Base-by-base conservation (phyloP, 2,797 vertebrate species). In the Myotis myotis region DNA sequence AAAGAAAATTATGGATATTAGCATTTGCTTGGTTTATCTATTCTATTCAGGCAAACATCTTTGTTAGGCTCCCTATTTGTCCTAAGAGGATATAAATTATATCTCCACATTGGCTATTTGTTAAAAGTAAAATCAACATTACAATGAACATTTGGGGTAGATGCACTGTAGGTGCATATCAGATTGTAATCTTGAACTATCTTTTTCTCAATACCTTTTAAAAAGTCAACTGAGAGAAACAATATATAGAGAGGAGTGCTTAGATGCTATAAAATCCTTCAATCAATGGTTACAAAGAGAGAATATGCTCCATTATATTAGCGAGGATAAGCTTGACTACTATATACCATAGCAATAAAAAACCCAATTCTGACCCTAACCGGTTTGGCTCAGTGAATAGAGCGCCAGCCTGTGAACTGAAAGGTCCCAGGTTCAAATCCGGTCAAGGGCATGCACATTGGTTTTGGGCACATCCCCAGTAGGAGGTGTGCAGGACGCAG, bases 71-170 rank as follows among this genome's bases (percentile, higher is more conserved):
- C 7, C 19, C 74, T 87, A 62, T 60, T 78, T 89, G 8, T 82
- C 12, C 25, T 68, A 47, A 68, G 41, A 84, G 12, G 25, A 33
- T 62, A 28, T 76, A 91, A 93, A 15, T 72, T 66, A 66, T 49
- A 91, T 38, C 4, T n/a, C 4, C 17, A 93, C 4, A 25, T 41
- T 66, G 33, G 53, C 7, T 79, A 68, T 64, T 41, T 44, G 8
- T 82, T 84, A 84, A 94, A 95, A 82, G 22, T 76, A 82, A 89
- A 89, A 66, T 78, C 6, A 82, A 68, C 30, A 55, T 38, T 47
- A 38, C 62, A 71, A 15, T 84, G n/a, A 83, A 49, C 11, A 55
- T 51, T 72, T 82, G 38, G 33, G 30, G 6, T 88, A 30, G 51
- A 64, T 87, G 49, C 11, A 68, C 15, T 60, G 0, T 53, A 60